Evolutionary conservation across 2,797 vertebrate genomes (phyloP).

Genomic region (Acomys russatus): DNA sequence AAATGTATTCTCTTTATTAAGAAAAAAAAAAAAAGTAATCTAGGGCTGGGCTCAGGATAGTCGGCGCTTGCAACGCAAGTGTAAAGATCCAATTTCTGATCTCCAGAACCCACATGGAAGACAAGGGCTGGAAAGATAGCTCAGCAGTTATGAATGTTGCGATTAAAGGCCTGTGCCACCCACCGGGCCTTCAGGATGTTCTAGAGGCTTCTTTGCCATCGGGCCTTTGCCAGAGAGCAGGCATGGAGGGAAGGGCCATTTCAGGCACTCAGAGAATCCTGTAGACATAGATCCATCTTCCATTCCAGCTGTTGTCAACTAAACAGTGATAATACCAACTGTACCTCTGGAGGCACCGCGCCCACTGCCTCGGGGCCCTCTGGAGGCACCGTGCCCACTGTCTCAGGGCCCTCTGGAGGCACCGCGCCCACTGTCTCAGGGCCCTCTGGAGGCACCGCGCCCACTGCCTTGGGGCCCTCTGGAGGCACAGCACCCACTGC

Average conservation of each 20-base stretch:
- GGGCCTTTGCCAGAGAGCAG: not conserved
- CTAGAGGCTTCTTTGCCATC: not conserved
- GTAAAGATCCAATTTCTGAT: not conserved
- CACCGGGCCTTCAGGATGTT: not conserved
- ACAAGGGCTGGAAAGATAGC: not conserved
- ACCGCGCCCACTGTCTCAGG: not conserved
- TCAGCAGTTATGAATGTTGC: not conserved
- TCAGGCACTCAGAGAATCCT: not conserved
- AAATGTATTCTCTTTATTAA: not conserved
- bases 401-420: not conserved
- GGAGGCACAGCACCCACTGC: too few relatives aligned
- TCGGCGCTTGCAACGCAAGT: not conserved
- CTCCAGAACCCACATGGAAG: not conserved
- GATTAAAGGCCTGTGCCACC: too few relatives aligned
- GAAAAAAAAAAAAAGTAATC: too few relatives aligned
- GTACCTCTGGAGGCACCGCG: not conserved
- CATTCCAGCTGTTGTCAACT: not conserved
- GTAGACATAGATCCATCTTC: rapidly evolving
- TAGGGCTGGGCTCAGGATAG: not conserved
- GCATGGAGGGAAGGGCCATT: rapidly evolving
- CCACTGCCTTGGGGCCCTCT: too few relatives aligned
- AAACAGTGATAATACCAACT: not conserved
- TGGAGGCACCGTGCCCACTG: not conserved
- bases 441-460: not conserved
- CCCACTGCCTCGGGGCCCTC: not conserved